Evolutionary conservation across 2,888 invertebrate species (phyloP), one percentile per base, ranked within the genome.

Genomic region (Cheilosia soror): DNA sequence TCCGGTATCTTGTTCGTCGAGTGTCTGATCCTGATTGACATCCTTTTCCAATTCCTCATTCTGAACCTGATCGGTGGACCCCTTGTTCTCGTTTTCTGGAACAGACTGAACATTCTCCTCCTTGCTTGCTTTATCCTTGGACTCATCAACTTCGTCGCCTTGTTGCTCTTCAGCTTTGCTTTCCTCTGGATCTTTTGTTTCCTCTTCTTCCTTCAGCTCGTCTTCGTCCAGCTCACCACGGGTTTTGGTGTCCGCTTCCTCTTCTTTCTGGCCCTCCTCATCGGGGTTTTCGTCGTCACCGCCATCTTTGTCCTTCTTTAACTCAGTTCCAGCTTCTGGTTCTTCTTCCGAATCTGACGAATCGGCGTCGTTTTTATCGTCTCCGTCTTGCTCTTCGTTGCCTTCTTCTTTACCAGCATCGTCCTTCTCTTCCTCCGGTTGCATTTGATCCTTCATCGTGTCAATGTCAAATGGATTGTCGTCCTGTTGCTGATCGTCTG

Each of bases 391-490:
- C 0, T 93, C 93, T 53, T 94, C 93, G 33, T 93, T 91, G 66
- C 93, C 93, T 0, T 92, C 88, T 42, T 90, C 89, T 40, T 89
- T 88, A 15, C 89, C 85, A 27, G 89, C 88, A 1, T 90, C 88
- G 1, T 90, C 88, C 2, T 89, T 87, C 20, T 91, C 89, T 5
- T 92, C 90, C 9, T 93, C 91, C 4, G 91, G 90, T 58, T 90
- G 89, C 91, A 91, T 91, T 60, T 91, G 91, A 84, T 93, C 95
- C 90, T 96, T 96, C 95, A 96, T 96, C 13, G 94, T 93, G 88
- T 97, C 97, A 81, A 97, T 95, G 90, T 97, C 97, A 89, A 97
- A 97, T 0, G 97, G 97, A 94, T 97, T 96, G 87, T 96, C 96
- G 33, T 95, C 95, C 76, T 94, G 92, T 89, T 93, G 92, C 86